Evolutionary conservation across 2,888 invertebrate genomes (phyloP), one percentile per base, ranked within the genome.

Genomic region (Noctua janthina): DNA sequence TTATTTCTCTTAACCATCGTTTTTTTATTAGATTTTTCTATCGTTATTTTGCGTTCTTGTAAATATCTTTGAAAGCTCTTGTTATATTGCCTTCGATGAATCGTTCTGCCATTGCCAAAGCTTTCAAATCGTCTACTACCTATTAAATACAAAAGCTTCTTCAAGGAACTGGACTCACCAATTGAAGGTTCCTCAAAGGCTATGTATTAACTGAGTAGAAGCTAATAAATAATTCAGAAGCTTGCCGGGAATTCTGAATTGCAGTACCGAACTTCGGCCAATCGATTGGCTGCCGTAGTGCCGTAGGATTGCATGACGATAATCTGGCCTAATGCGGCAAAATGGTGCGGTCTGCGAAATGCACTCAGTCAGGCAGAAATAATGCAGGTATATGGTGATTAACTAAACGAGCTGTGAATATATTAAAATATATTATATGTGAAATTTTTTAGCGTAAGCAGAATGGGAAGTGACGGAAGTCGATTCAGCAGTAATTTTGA

Each of bases 221-320:
- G 5, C 62, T 87, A 84, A 77, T 84, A 79, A 87, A 87, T 86
- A 78, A 85, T 87, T 85, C 81, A 81, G 51, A 64, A 77, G 68
- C 51, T 70, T 64, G 39, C 35, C 29, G 64, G 74, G 51, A 78
- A 76, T 85, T 67, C 81, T 81, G 49, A 75, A 87, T 74, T 78
- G 71, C 85, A 72, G 68, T 69, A 67, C 39, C 59, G 74, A 74
- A 69, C 56, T 51, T 73, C 78, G 51, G 39, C 13, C 39, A 56
- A 85, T 86, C 86, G 88, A 86, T 85, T 74, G 76, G 20, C 68
- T 84, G 69, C 74, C 66, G 75, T 81, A 79, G 43, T 84, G 76
- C 78, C 69, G 70, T 78, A 76, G 29, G 17, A 70, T 79, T 82
- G 85, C 76, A 86, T 86, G 86, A 75, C 85, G 76, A 54, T 84